Evolutionary conservation across 30 jellyfish, hydroid and myxozoan species (phyloP).

Genomic region (Cassiopea xamachana): DNA sequence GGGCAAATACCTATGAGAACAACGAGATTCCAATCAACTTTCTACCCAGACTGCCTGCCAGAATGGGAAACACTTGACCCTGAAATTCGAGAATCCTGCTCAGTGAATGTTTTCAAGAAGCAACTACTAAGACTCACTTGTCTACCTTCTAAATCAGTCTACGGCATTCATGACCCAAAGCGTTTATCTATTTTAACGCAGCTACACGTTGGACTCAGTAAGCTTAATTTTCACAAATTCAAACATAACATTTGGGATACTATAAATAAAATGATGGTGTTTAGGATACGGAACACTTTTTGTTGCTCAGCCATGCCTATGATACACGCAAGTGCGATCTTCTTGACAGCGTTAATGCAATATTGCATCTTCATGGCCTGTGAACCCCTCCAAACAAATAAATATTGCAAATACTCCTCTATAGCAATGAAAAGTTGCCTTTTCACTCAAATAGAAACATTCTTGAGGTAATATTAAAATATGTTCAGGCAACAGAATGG

Average conservation of each 20-base stretch:
- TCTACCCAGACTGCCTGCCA: slow-evolving; percentile 60
- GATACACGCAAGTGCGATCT: slow-evolving; percentile 3
- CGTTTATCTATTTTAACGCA: slow-evolving; percentile 45
- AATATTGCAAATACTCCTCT: slow-evolving; percentile 32
- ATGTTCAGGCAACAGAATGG: slow-evolving; percentile 1
- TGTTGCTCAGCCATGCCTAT: slow-evolving; percentile 25
- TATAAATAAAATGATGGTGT: slow-evolving; percentile 33
- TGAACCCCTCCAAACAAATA: slow-evolving; percentile 21
- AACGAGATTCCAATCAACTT: slow-evolving; percentile 50
- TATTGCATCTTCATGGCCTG: slow-evolving; percentile 23
- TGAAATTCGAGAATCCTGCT: slow-evolving; percentile 42
- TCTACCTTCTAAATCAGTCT: slow-evolving; percentile 55
- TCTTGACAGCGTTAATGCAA: slow-evolving; percentile 14
- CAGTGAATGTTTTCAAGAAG: slow-evolving; percentile 40
- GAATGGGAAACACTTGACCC: slow-evolving; percentile 64
- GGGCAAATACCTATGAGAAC: slow-evolving; percentile 71
- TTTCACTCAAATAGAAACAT: slow-evolving; percentile 33
- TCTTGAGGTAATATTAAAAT: slow-evolving; percentile 27
- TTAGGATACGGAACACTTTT: slow-evolving; percentile 20
- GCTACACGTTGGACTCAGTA: slow-evolving; percentile 65
- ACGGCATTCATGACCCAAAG: slow-evolving; percentile 60
- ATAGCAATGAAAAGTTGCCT: slow-evolving; percentile 42
- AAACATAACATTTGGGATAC: slow-evolving; percentile 17
- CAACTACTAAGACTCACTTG: slow-evolving; percentile 24
- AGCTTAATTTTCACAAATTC: slow-evolving; percentile 44